Conservation (phyloP, 2,888 invertebrate species). For the Lycophotia porphyrea region DNA sequence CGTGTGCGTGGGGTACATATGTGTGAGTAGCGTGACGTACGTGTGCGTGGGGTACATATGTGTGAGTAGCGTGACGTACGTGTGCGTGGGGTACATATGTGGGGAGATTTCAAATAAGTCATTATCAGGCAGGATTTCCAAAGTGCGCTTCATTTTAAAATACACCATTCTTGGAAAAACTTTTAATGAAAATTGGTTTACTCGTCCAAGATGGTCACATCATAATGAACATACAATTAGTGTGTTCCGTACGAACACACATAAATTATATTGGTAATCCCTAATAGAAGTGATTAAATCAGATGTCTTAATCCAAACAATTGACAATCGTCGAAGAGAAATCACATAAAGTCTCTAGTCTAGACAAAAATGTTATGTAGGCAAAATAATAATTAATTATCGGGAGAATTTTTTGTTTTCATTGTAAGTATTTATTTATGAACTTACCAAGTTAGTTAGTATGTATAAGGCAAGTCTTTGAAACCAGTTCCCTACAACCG, state of each 20-base stretch:
- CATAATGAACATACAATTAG: background rate
- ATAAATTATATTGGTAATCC: background rate
- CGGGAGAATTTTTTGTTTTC: background rate
- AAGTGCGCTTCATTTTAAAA: background rate
- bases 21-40: background rate
- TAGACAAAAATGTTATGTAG: background rate
- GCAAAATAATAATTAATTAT: background rate
- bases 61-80: slow-evolving; percentile 1
- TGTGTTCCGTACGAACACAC: no score
- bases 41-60: no score
- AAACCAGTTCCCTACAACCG: background rate
- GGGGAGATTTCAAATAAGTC: slow-evolving; percentile 20
- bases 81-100: no score
- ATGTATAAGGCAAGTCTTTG: background rate
- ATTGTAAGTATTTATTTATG: background rate
- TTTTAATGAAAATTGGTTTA: background rate
- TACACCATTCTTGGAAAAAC: background rate
- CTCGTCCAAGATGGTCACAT: background rate
- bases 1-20: no score
- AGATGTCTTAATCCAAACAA: background rate
- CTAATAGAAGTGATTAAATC: background rate
- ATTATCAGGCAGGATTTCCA: background rate
- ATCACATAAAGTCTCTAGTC: no score
- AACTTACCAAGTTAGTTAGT: background rate
- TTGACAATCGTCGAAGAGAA: background rate